Base-by-base conservation (phyloP, 2,113 vertebrate genomes). In the Tichodroma muraria region DNA sequence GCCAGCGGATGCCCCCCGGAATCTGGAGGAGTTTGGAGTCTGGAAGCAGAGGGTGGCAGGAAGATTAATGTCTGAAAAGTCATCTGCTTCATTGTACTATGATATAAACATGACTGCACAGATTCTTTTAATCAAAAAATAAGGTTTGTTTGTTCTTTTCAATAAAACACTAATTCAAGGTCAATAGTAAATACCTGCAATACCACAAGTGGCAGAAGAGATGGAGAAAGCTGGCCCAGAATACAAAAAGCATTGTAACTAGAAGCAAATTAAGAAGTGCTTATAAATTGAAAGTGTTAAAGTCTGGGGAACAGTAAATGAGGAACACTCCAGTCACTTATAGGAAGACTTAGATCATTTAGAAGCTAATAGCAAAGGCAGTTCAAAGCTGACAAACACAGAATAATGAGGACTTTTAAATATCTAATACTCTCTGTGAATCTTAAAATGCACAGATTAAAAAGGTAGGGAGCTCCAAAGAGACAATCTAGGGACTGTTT, bases 301-400 rank as follows among this genome's bases (percentile, higher is more conserved):
- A 94, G 71, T 78, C 56, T 53, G 16, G 47, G 64, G 54, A 96
- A 77, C 30, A 72, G 72, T 83, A 95, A 94, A 91, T 28, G 68
- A 85, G 44, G 54, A 94, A 86, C 40, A 45, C 77, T 82, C 61
- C 50, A 86, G 76, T 95, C 65, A 53, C 88, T 77, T 88, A 85
- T 9, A 90, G 81, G 84, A 85, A 94, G 90, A 81, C 72, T 92
- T 82, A 80, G 53, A 86, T 95, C 88, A 80, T 91, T 94, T 85
- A 82, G 77, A 92, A 93, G 70, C 77, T 95, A 95, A 95, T 90
- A 45, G 56, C 50, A 93, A 94, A 96, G 80, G 80, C 56, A 82
- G 63, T 84, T 91, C 64, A 94, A 89, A 84, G 85, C 80, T 89
- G 82, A 93, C 57, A 93, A 92, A 86, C 71, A 90, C 54, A 57